phyloP scores from a whole-genome alignment of 53 echinoderm and acorn worm species.

The Patiria pectinifera region DNA sequence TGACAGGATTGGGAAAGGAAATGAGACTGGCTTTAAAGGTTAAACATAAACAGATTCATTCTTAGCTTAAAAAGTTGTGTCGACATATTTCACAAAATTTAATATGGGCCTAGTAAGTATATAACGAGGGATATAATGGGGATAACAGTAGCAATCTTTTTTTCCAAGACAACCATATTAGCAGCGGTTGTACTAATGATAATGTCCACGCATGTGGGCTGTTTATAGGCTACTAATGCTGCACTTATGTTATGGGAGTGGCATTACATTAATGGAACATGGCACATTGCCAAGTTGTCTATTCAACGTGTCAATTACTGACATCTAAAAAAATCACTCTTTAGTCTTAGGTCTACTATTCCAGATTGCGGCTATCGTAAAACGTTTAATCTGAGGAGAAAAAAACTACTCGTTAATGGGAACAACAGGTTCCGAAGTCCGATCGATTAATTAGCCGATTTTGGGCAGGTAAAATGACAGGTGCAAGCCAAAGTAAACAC shows the following conservation, averaged over 20 bases:
- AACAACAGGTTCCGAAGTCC: conserved; percentile 32
- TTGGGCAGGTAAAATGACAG: not conserved
- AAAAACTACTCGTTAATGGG: not conserved
- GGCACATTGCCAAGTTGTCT: not conserved
- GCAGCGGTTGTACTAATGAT: too few species aligned
- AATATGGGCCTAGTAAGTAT: too few species aligned
- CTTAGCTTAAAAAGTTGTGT: too few species aligned
- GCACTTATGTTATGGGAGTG: too few species aligned
- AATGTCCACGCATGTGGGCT: too few species aligned
- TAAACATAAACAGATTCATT: too few species aligned
- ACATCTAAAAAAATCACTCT: not conserved
- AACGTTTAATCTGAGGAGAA: not conserved
- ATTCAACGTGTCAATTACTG: not conserved
- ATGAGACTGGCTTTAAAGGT: not conserved
- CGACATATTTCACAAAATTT: too few species aligned
- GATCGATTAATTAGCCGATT: conserved; percentile 25
- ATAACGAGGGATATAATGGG: too few species aligned
- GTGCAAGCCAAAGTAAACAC: not conserved
- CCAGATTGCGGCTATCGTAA: conserved; percentile 9
- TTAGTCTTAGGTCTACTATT: not conserved
- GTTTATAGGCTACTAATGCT: too few species aligned
- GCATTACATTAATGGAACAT: not conserved
- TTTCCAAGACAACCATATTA: too few species aligned
- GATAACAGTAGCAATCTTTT: too few species aligned
- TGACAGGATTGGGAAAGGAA: not conserved